Evolutionary conservation across 2,797 vertebrate species (phyloP).

Genomic region (Microchirus variegatus): DNA sequence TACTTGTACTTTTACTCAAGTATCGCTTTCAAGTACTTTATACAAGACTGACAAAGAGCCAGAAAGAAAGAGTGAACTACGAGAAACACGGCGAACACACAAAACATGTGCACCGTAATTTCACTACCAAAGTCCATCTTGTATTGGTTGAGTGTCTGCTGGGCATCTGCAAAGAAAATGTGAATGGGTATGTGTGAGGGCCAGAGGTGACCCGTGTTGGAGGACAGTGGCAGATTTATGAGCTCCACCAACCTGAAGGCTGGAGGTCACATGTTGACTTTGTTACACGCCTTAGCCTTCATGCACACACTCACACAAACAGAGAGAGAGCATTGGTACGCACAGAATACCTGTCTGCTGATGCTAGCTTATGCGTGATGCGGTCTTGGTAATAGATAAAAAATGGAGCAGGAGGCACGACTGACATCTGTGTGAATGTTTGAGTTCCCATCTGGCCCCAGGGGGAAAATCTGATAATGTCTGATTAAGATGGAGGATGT

Average conservation of each 20-base stretch:
- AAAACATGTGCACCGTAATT: constrained; percentile 14
- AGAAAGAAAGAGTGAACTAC: constrained; percentile 11
- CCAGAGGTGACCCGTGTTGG: constrained; percentile 58
- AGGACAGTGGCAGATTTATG: constrained; percentile 68
- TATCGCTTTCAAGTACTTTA: too few species aligned
- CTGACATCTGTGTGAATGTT: constrained; percentile 10
- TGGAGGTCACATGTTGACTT: constrained; percentile 69
- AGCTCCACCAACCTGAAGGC: constrained; percentile 46
- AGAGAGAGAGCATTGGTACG: constrained; percentile 9
- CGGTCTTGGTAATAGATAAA: constrained; percentile 50
- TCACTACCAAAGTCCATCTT: constrained; percentile 21
- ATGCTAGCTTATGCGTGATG: constrained; percentile 26
- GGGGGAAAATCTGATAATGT: constrained; percentile 20
- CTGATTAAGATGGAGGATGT: constrained; percentile 65
- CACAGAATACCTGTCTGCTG: constrained; percentile 24
- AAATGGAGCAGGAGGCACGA: constrained; percentile 34
- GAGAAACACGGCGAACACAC: constrained; percentile 14
- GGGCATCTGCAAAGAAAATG: constrained; percentile 28
- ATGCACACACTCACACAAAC: constrained; percentile 20
- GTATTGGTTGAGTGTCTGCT: constrained; percentile 18
- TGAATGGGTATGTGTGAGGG: constrained; percentile 48
- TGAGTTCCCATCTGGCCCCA: constrained; percentile 23
- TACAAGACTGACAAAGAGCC: too few species aligned
- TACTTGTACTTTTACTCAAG: too few species aligned
- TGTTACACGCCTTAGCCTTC: constrained; percentile 63